Percentiles rank a stretch among this genome's conserved stretches.
Evolutionary conservation across 2,888 invertebrate genomes (phyloP).

Genomic region (Lypha dubia): DNA sequence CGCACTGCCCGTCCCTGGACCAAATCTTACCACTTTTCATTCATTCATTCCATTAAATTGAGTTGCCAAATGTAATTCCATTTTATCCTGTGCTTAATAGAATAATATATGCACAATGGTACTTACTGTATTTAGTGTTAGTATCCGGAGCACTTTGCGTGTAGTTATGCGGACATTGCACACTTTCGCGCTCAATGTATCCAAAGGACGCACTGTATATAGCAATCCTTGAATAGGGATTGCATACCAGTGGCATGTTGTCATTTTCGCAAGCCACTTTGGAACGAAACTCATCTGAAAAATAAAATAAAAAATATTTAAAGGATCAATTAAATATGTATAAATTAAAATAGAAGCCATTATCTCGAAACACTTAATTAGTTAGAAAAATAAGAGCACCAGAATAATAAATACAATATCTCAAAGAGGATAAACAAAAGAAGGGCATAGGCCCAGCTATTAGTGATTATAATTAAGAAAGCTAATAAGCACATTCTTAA

Average conservation of each 20-base stretch:
- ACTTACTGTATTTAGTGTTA: slow-evolving; percentile 78
- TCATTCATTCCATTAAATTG: slow-evolving; percentile 11
- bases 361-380: slow-evolving; percentile 47
- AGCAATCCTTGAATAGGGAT: slow-evolving; percentile 93
- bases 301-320: slow-evolving; percentile 1
- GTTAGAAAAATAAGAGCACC: no score
- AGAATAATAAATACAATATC: no score
- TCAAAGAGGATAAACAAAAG: no score
- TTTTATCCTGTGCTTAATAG: slow-evolving; percentile 2
- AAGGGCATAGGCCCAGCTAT: no score
- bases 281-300: slow-evolving; percentile 95
- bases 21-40: no score
- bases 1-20: no score
- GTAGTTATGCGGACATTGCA: slow-evolving; percentile 90
- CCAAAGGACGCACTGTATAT: slow-evolving; percentile 97
- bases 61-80: slow-evolving; percentile 29
- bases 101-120: slow-evolving; percentile 17
- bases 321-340: slow-evolving; percentile 20
- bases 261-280: slow-evolving; percentile 97
- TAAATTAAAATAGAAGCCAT: slow-evolving; percentile 28
- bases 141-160: slow-evolving; percentile 75
- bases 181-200: slow-evolving; percentile 92
- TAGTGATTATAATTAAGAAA: no score
- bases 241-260: slow-evolving; percentile 93
- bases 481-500: no score